A percentile compares a stretch with the other conserved stretches of the same genome.
Conservation (phyloP, 2,888 invertebrate genomes). For the Andrena dorsata region DNA sequence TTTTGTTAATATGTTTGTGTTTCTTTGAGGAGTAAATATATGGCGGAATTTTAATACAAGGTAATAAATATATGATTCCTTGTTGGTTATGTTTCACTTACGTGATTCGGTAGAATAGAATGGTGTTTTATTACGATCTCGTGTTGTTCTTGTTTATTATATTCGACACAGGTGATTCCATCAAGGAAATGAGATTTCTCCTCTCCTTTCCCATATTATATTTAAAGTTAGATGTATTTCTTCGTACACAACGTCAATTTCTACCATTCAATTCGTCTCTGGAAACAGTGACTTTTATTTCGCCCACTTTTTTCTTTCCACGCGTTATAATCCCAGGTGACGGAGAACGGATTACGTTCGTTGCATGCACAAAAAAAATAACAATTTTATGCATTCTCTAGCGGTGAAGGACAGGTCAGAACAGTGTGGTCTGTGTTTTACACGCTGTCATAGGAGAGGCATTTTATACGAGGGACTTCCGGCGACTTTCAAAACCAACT, state of each 20-base stretch:
- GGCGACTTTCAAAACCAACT: constrained; percentile 12
- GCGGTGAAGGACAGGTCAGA: constrained; percentile 22
- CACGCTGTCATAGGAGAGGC: constrained; percentile 8
- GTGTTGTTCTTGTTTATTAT: too few relatives aligned
- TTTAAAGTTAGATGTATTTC: too few relatives aligned
- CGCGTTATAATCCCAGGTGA: not conserved
- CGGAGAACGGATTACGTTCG: not conserved
- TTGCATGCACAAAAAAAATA: not conserved
- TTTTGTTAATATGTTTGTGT: too few relatives aligned
- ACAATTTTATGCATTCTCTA: constrained; percentile 11
- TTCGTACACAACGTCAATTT: too few relatives aligned
- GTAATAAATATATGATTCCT: too few relatives aligned
- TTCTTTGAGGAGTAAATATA: too few relatives aligned
- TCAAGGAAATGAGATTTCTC: too few relatives aligned
- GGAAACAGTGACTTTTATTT: not conserved
- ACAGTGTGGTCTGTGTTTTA: constrained; percentile 7
- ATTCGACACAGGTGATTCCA: too few relatives aligned
- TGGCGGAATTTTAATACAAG: too few relatives aligned
- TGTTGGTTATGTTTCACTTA: not conserved
- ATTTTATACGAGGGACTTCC: constrained; percentile 29
- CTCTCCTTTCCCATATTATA: too few relatives aligned
- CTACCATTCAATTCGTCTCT: too few relatives aligned
- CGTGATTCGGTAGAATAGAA: not conserved
- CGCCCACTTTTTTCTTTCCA: not conserved
- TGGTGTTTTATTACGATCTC: too few relatives aligned